Evolutionary conservation across 2,888 invertebrate species (phyloP).

Genomic region (Celastrina argiolus): DNA sequence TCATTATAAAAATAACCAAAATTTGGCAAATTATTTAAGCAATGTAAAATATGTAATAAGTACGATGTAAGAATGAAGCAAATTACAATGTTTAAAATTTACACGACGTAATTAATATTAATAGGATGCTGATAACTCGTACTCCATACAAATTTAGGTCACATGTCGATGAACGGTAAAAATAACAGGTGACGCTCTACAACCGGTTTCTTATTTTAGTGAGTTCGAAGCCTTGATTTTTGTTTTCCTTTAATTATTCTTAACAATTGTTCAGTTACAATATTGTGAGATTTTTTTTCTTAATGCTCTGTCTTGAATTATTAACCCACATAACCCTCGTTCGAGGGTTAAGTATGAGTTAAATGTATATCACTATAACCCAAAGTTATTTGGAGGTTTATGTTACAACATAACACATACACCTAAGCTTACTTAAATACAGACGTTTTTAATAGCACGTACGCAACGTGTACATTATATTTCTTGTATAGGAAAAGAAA

Average conservation of each 20-base stretch:
- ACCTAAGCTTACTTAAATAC: too few species aligned
- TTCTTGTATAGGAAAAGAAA: neutral
- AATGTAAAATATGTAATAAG: neutral
- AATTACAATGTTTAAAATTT: conserved; percentile 2
- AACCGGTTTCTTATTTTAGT: conserved; percentile 61
- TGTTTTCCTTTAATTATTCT: conserved; percentile 25
- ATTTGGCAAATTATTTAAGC: neutral
- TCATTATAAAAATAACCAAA: neutral
- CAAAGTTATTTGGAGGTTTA: too few species aligned
- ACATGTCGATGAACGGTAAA: conserved; percentile 60
- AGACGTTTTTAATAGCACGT: neutral
- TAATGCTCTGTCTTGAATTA: too few species aligned
- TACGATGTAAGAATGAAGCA: neutral
- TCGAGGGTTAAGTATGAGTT: too few species aligned
- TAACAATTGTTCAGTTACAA: conserved; percentile 22
- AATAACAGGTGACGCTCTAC: conserved; percentile 56
- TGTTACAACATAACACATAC: too few species aligned
- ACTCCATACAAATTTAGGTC: conserved; percentile 42
- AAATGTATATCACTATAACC: too few species aligned
- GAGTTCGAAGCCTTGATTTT: conserved; percentile 42
- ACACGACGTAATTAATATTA: conserved; percentile 29
- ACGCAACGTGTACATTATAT: neutral
- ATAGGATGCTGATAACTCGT: conserved; percentile 41
- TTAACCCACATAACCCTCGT: too few species aligned
- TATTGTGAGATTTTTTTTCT: neutral